These are phyloP conservation scores for Echinometra lucunter DNA, from an alignment of 53 echinoderm and acorn worm species.

Conservation along the genomic window DNA sequence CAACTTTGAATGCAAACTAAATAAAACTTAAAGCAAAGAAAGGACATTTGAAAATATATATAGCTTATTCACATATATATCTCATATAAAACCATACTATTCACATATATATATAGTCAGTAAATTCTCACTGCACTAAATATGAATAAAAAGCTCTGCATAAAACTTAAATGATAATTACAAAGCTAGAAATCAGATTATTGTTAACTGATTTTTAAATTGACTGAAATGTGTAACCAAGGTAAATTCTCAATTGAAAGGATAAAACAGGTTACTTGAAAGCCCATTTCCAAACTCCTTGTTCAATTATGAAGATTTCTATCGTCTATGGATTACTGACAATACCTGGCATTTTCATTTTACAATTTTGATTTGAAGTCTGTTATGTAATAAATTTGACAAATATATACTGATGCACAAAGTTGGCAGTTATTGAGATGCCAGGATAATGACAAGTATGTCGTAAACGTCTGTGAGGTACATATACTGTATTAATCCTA, in stretches of 20 bases:
- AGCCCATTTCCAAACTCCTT: not conserved
- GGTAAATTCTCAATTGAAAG: not conserved
- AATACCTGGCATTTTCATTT: not conserved
- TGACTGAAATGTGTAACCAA: not conserved
- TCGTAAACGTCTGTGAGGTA: not conserved
- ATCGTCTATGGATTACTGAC: not conserved
- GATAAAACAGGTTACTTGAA: slow-evolving; percentile 14
- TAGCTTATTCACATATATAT: not conserved
- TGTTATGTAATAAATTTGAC: not conserved
- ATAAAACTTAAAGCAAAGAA: not conserved
- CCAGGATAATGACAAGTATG: not conserved
- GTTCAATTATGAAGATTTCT: not conserved
- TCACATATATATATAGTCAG: slow-evolving; percentile 44
- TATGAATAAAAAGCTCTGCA: slow-evolving; percentile 53
- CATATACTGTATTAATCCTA: too few species aligned
- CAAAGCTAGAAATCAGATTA: not conserved
- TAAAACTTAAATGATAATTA: not conserved
- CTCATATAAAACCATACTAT: slow-evolving; percentile 42
- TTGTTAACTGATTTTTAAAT: not conserved
- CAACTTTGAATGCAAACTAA: not conserved
- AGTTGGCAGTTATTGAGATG: slow-evolving; percentile 20
- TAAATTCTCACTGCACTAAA: slow-evolving; percentile 14
- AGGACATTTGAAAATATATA: slow-evolving; percentile 23
- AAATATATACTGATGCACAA: not conserved
- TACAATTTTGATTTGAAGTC: not conserved